Evolutionary conservation across 1,140 invertebrate genomes (phyloP), one percentile per base, ranked within the genome.

Genomic region (Neodiprion fabricii): DNA sequence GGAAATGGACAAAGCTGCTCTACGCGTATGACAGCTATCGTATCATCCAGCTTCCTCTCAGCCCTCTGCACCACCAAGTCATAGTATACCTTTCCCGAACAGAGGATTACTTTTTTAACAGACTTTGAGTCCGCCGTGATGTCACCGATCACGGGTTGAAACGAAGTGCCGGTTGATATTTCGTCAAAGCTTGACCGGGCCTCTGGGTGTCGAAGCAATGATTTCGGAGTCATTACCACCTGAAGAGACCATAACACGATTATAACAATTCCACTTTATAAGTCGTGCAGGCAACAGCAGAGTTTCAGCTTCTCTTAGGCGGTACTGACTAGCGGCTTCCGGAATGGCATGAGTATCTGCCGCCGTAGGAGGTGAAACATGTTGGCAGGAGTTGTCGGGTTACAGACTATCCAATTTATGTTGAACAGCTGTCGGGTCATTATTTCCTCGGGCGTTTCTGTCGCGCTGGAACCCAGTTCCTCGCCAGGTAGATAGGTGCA

Each of bases 1-100:
- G 96, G 96, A 89, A 98, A 97, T 1, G 96, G 97, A 67, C 86
- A 89, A 48, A 96, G 84, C 87, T 98, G 96, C 85, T 98, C 97
- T 61, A 98, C 88, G 75, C 96, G 90, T 48, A 90, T 84, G 77
- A 98, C 91, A 14, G 95, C 96, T 65, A 97, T 92, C 76, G 92
- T 86, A 23, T 92, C 89, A 40, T 94, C 90, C 8, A 95, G 80
- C 67, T 92, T 91, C 77, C 89, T 90, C 76, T 92, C 91, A 74
- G 91, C 90, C 11, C 95, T 86, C 70, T 92, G 91, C 66, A 93
- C 91, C 10, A 90, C 81, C 61, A 98, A 86, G 68, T 96, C 96
- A 83, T 97, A 97, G 80, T 95, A 97, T 2, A 97, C 91, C 86
- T 96, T 96, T 9, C 96, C 95, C 10, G 90, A 90, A 82, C 95